phyloP scores from a whole-genome alignment of 2,797 vertebrate species.

The Hylomyscus alleni region DNA sequence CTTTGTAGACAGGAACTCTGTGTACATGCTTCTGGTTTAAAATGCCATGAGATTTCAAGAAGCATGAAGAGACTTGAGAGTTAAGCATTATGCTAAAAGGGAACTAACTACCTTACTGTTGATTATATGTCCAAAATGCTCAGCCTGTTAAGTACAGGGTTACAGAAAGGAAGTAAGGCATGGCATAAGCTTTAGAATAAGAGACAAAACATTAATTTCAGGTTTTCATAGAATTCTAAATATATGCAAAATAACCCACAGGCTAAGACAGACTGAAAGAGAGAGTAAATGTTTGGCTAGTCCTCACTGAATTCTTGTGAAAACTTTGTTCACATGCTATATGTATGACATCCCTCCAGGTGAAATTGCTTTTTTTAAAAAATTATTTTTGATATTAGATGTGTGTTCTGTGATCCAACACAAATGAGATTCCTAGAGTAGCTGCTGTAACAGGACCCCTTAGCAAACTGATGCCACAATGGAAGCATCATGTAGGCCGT shows the following conservation, averaged over 20 bases:
- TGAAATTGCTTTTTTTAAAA: not conserved
- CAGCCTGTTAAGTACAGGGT: not conserved
- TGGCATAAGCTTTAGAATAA: not conserved
- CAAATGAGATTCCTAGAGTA: not conserved
- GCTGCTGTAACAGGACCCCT: not conserved
- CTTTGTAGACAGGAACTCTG: slow-evolving; percentile 74
- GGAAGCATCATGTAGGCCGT: not conserved
- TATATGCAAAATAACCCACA: not conserved
- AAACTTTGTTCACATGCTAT: not conserved
- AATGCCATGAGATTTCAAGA: slow-evolving; percentile 78
- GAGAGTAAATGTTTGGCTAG: not conserved
- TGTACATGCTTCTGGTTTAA: slow-evolving; percentile 83
- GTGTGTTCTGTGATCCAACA: not conserved
- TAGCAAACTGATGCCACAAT: not conserved
- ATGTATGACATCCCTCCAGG: not conserved
- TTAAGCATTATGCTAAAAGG: slow-evolving; percentile 78
- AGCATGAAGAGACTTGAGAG: slow-evolving; percentile 80
- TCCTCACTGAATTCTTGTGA: not conserved
- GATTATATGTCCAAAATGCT: slow-evolving; percentile 22
- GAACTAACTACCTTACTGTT: not conserved
- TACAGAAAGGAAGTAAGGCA: not conserved
- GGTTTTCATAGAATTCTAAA: not conserved
- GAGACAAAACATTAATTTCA: not conserved
- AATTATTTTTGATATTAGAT: slow-evolving; percentile 33
- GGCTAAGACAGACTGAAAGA: not conserved